These are phyloP conservation scores for Tychaedon coryphoeus DNA, from an alignment of 2,113 vertebrate genomes.

Conservation along the genomic window DNA sequence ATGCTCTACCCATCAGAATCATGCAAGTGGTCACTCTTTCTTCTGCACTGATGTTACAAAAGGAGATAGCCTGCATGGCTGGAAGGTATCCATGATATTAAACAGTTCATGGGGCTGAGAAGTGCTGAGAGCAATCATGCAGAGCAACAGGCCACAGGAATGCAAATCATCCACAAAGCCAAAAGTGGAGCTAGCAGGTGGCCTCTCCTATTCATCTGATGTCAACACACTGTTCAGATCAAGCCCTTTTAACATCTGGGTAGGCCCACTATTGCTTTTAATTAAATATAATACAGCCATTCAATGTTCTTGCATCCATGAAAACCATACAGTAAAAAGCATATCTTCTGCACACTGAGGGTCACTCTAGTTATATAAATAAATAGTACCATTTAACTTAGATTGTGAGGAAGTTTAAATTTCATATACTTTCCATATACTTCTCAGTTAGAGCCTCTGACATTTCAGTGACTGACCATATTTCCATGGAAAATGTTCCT, in stretches of 20 bases:
- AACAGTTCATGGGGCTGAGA: constrained; percentile 87
- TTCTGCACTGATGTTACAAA: constrained; percentile 67
- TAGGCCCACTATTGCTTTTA: constrained; percentile 84
- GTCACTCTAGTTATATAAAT: constrained; percentile 82
- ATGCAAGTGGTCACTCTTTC: constrained; percentile 44
- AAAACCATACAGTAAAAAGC: constrained; percentile 73
- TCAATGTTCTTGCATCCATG: constrained; percentile 75
- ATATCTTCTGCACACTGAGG: constrained; percentile 74
- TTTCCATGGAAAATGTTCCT: constrained; percentile 67
- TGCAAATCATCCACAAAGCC: constrained; percentile 87
- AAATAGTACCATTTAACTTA: constrained; percentile 77
- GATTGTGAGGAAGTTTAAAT: constrained; percentile 68
- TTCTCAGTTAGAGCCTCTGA: constrained; percentile 55
- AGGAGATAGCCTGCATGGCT: constrained; percentile 78
- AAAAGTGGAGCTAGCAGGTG: constrained; percentile 92
- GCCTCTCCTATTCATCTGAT: constrained; percentile 86
- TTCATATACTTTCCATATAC: constrained; percentile 72
- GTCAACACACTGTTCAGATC: constrained; percentile 83
- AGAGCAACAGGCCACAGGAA: constrained; percentile 93
- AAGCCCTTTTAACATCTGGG: constrained; percentile 84
- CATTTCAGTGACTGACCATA: constrained; percentile 53
- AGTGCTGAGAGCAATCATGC: constrained; percentile 87
- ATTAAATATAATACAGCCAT: constrained; percentile 85
- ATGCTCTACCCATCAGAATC: constrained; percentile 53
- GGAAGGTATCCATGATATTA: constrained; percentile 84